Conservation (phyloP, 2,888 invertebrate species). For the Pycnomerus fuliginosus region DNA sequence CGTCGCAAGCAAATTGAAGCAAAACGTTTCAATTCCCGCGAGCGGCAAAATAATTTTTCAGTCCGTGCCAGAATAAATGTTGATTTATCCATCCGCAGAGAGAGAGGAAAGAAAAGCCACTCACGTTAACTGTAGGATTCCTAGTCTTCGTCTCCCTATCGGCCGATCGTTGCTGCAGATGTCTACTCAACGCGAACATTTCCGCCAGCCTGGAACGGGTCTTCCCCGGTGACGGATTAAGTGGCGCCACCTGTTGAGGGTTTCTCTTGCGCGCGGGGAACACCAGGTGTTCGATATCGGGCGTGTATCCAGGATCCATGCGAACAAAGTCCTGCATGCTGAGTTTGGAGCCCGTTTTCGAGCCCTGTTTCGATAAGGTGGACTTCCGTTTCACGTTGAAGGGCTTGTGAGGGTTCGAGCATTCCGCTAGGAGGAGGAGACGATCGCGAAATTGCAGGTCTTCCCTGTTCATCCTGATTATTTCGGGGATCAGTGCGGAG, state of each 20-base stretch:
- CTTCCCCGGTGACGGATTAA: conserved; percentile 41
- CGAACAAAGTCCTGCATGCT: conserved; percentile 52
- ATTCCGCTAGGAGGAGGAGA: conserved; percentile 56
- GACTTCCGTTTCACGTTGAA: conserved; percentile 49
- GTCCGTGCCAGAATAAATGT: too few relatives aligned
- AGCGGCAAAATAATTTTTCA: too few relatives aligned
- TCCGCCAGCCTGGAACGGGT: conserved; percentile 56
- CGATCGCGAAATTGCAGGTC: conserved; percentile 56
- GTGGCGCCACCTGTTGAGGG: conserved; percentile 52
- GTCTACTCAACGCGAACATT: conserved; percentile 55
- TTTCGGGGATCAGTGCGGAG: not conserved
- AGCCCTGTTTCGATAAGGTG: conserved; percentile 50
- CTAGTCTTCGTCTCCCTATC: conserved; percentile 45
- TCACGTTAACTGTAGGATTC: conserved; percentile 43
- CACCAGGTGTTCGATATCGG: conserved; percentile 61
- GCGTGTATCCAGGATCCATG: conserved; percentile 54
- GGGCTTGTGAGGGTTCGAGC: conserved; percentile 46
- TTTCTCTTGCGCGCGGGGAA: conserved; percentile 55
- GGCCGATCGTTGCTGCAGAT: conserved; percentile 49
- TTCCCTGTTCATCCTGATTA: conserved; percentile 49
- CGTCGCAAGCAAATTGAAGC: too few relatives aligned
- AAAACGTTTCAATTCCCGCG: too few relatives aligned
- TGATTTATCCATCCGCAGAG: too few relatives aligned
- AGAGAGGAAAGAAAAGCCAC: too few relatives aligned
- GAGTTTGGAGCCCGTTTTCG: conserved; percentile 42